Base-by-base conservation (phyloP, 2,888 invertebrate species). In the Mantis religiosa region DNA sequence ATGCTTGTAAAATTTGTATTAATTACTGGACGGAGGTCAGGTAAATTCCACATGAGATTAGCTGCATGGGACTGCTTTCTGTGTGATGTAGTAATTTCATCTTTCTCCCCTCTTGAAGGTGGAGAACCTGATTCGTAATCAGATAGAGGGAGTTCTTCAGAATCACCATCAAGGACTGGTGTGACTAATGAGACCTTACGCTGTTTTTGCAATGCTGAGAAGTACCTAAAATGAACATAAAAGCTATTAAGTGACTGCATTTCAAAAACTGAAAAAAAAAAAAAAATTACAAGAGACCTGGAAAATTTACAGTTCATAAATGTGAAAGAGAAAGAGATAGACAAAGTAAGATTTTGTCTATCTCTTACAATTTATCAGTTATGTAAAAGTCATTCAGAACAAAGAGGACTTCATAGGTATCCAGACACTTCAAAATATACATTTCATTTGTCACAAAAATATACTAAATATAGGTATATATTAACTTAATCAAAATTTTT, bases 101-200 rank as follows among this genome's bases (percentile, higher is more conserved):
- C 82, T 28, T 81, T 84, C 91, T 95, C 94, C 28, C 94, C 94
- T n/a, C 94, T 92, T 0, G 94, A 94, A 12, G 95, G 95, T 1
- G 95, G 94, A 0, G 95, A 95, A 3, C 94, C 94, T 27, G 94
- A 94, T 91, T 95, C 95, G 90, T 94, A 95, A 91, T 95, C 95
- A 0, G 94, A 95, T 41, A 92, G 91, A 91, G 93, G 93, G 82
- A 93, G 92, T 14, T 89, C 89, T 41, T 89, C 90, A 12, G 8
- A 71, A 20, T 89, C 89, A 2, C n/a, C 83, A 20, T 41, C 54
- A n/a, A 28, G 30, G 28, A n/a, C 86, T 71, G 47, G 28, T 27
- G 89, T 20, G 14, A 47, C 20, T 25, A 71, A 71, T 71, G 54
- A 71, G 20, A 71, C 54, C 54, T 71, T 71, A 3, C 54, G 54